Evolutionary conservation across 2,797 vertebrate genomes (phyloP).

Genomic region (Miichthys miiuy): DNA sequence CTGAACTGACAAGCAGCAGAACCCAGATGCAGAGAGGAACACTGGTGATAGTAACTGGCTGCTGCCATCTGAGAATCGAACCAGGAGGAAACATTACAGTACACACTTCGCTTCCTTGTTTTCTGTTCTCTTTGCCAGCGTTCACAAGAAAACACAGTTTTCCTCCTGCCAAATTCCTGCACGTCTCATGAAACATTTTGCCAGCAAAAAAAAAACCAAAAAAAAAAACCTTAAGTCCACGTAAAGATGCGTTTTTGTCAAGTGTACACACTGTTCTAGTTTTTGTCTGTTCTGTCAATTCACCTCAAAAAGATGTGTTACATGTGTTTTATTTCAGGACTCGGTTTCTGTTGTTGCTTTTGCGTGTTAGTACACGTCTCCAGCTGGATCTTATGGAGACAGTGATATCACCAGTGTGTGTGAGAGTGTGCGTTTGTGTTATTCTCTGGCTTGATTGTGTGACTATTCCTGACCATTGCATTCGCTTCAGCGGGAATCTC

Average conservation of each 20-base stretch:
- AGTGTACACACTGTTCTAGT: constrained; percentile 62
- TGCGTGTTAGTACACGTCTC: constrained; percentile 46
- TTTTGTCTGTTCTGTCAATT: constrained; percentile 57
- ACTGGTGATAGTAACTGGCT: constrained; percentile 73
- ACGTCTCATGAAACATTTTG: constrained; percentile 61
- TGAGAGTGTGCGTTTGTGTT: constrained; percentile 55
- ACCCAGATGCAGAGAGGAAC: constrained; percentile 68
- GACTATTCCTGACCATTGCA: constrained; percentile 73
- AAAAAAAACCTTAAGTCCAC: constrained; percentile 42
- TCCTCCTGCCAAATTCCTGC: constrained; percentile 58
- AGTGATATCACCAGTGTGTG: constrained; percentile 27
- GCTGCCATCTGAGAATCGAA: constrained; percentile 76
- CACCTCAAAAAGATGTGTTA: constrained; percentile 42
- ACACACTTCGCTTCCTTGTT: constrained; percentile 63
- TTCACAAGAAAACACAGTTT: constrained; percentile 70
- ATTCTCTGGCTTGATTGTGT: constrained; percentile 53
- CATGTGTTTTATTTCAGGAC: constrained; percentile 59
- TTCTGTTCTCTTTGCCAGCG: constrained; percentile 61
- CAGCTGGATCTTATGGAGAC: constrained; percentile 45
- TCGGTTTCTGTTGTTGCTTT: constrained; percentile 43
- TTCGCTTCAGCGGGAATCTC: constrained; percentile 79
- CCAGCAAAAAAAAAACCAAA: constrained; percentile 16
- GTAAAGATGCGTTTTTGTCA: constrained; percentile 67
- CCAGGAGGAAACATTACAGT: constrained; percentile 72
- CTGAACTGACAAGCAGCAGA: constrained; percentile 76